Base-by-base conservation (phyloP, 1,140 invertebrate genomes). In the Psilanteris sp. region DNA sequence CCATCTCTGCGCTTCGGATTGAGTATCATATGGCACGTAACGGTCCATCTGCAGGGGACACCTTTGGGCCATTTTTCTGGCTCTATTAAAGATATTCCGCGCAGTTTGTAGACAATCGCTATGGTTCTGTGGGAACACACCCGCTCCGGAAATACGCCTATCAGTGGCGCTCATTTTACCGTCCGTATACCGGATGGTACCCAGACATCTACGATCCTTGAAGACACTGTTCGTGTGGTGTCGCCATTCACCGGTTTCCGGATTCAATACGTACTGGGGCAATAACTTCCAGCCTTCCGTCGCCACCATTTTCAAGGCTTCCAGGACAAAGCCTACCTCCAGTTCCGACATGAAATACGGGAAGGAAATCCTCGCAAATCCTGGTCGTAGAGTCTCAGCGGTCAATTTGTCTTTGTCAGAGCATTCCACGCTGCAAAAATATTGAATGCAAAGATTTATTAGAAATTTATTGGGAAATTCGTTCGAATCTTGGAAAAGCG, bases 241-340 rank as follows among this genome's bases (percentile, higher is more conserved):
- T 57, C 93, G 91, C 95, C 96, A 98, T 88, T 97, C 95, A 0
- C 94, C 96, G 4, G 95, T 97, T 83, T 96, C 93, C 2, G 93
- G 91, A 84, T 97, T 96, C 6, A 96, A 90, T 4, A 92, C 90
- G 81, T 97, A 97, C 79, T 96, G 94, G 0, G 96, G 96, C 31
- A 98, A 83, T 18, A 97, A 90, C 80, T 96, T 96, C 94, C 96
- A 97, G 0, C 94, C 95, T 87, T 96, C 92, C 0, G 94, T 93
- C 0, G 95, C 95, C 0, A 97, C 93, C 91, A 96, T 93, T 85
- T 95, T 93, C 6, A 98, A 85, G 0, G 96, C 94, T 85, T 96
- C 93, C 43, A 97, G 84, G 0, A 97, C 91, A 85, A 95, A 97
- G 5, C 94, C 92, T 3, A 95, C 86, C 86, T 96, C 93, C 15